Base-by-base conservation (phyloP, 2,113 vertebrate species). In the Protomyctophum bolini region DNA sequence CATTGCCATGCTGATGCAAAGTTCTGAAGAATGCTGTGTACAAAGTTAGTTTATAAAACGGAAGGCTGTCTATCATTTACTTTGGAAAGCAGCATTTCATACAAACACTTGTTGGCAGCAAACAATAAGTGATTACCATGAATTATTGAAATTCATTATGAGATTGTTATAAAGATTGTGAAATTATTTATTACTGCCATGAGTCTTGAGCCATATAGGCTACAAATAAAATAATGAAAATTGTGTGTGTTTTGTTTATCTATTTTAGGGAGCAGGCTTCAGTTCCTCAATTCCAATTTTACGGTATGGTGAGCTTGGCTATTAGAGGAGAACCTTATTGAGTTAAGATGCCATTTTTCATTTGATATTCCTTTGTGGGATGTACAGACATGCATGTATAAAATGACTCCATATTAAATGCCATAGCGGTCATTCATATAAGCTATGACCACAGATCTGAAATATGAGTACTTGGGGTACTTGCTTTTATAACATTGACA, bases 31-130 rank as follows among this genome's bases (percentile, higher is more conserved):
- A 58, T 7, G 56, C 64, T 68, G 63, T 68, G 63, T 65, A 66
- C 69, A 61, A 28, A 54, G 15, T 74, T 63, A 68, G 80, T 88
- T 86, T 81, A 85, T 76, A 60, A 21, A 73, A 56, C 60, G 79
- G 60, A 80, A 62, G 33, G 46, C 63, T 61, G 28, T 56, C 33
- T 65, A 12, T 15, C 51, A 41, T 68, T 56, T 21, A 21, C 21
- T 21, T 21, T 52, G 45, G 2, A 9, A 15, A 45, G 48, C 33
- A 9, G 46, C n/a, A 49, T 73, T 85, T 72, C 11, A 77, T 80
- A 77, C n/a, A 41, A 41, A 77, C n/a, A 48, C 15, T 72, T 54
- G 51, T 71, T 54, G 61, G 76, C 58, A 75, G 61, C 4, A 52
- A 59, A 60, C 55, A 41, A 41, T 41, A 47, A 48, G 58, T 50